phyloP scores from a whole-genome alignment of 2,113 vertebrate genomes.

The Numida meleagris region DNA sequence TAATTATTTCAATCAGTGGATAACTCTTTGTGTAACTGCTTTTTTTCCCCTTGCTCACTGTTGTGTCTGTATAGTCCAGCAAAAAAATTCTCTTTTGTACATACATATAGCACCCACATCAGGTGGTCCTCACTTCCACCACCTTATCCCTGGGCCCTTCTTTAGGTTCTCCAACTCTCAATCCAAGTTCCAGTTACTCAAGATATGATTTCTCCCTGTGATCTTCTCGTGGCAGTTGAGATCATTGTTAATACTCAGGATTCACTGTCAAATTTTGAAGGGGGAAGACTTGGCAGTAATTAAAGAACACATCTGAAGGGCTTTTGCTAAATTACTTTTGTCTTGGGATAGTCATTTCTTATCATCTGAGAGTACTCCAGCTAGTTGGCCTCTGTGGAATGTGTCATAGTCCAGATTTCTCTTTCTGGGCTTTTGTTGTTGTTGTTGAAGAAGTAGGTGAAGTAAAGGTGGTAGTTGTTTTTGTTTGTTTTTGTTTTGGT shows the following conservation, averaged over 20 bases:
- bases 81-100: not conserved
- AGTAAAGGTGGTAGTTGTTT: not conserved
- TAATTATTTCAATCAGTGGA: not conserved
- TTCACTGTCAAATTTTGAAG: not conserved
- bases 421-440: not conserved
- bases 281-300: not conserved
- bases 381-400: not conserved
- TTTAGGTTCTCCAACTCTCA: not conserved
- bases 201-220: not conserved
- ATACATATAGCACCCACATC: not conserved
- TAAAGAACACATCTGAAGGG: not conserved
- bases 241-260: not conserved
- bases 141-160: not conserved
- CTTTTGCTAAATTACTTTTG: not conserved
- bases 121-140: not conserved
- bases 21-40: not conserved
- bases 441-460: not conserved
- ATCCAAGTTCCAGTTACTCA: not conserved
- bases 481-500: not conserved
- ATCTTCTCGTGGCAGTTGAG: not conserved
- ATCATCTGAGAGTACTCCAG: not conserved
- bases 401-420: not conserved
- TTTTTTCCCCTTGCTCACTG: not conserved
- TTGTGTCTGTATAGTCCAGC: not conserved
- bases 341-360: not conserved